phyloP scores from a whole-genome alignment of 2,888 invertebrate species.

The Lissonota sp. region DNA sequence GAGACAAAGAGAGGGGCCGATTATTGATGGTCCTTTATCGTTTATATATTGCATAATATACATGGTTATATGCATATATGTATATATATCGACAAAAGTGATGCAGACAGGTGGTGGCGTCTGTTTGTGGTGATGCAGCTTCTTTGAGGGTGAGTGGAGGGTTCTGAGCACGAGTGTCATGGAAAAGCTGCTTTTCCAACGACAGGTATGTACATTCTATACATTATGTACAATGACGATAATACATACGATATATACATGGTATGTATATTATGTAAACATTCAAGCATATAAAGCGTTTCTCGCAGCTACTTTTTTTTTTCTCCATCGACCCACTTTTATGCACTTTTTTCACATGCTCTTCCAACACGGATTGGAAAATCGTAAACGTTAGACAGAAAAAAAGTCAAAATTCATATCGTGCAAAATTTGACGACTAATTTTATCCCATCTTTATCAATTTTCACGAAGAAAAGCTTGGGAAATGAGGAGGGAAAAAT shows the following conservation, averaged over 20 bases:
- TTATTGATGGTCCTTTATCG: conserved; percentile 45
- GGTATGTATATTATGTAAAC: conserved; percentile 1
- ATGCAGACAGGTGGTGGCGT: conserved; percentile 18
- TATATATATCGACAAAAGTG: neutral
- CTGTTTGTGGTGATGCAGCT: conserved; percentile 25
- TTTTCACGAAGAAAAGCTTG: too few relatives aligned
- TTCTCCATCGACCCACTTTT: too few relatives aligned
- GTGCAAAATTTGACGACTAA: too few relatives aligned
- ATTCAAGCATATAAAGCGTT: neutral
- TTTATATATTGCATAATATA: conserved; percentile 5
- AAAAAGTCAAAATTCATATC: too few relatives aligned
- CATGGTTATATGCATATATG: conserved; percentile 25
- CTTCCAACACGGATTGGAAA: too few relatives aligned
- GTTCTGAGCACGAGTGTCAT: conserved; percentile 16
- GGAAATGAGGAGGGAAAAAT: too few relatives aligned
- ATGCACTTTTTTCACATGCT: too few relatives aligned
- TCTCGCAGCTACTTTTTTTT: too few relatives aligned
- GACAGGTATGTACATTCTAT: neutral
- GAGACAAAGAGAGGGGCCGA: conserved; percentile 16
- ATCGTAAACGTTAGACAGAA: too few relatives aligned
- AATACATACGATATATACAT: neutral
- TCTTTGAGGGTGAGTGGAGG: conserved; percentile 36
- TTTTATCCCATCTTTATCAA: too few relatives aligned
- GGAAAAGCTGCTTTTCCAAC: conserved; percentile 21
- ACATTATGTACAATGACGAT: neutral